A percentile compares a stretch with the other conserved stretches of the same genome.
Conservation (phyloP, 92 coral and sea anemone genomes). For the Porites evermanni region DNA sequence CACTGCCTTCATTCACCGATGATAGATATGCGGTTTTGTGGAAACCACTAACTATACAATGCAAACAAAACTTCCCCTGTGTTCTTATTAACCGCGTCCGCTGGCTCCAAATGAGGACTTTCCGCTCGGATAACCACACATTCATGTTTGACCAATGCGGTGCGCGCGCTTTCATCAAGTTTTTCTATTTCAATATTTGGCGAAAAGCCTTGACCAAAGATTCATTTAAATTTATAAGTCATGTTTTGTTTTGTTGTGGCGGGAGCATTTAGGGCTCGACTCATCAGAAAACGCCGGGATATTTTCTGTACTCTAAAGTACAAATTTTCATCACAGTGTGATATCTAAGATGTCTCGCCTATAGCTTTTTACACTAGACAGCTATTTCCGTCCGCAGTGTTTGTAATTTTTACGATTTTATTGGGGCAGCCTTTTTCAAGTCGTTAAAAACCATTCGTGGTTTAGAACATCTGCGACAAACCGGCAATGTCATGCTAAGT, state of each 20-base stretch:
- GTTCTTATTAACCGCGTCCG: conserved; percentile 70
- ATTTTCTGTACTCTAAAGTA: conserved; percentile 14
- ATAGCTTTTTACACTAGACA: conserved; percentile 11
- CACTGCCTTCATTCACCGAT: conserved; percentile 87
- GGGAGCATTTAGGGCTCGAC: conserved; percentile 27
- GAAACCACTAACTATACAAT: conserved; percentile 75
- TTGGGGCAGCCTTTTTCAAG: conserved; percentile 18
- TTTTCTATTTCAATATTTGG: conserved; percentile 82
- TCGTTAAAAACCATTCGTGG: conserved; percentile 42
- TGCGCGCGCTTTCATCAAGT: conserved; percentile 53
- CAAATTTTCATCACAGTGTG: conserved; percentile 36
- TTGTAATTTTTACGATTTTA: conserved; percentile 7
- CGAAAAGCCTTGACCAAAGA: conserved; percentile 87
- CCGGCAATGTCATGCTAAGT: conserved; percentile 27
- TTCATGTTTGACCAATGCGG: conserved; percentile 73
- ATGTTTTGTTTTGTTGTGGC: conserved; percentile 89
- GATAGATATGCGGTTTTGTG: conserved; percentile 93
- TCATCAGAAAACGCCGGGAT: conserved; percentile 14
- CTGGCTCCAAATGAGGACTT: conserved; percentile 66
- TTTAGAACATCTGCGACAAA: conserved; percentile 38
- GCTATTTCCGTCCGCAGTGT: conserved; percentile 26
- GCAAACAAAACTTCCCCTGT: conserved; percentile 79
- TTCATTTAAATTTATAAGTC: conserved; percentile 79
- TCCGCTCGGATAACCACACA: conserved; percentile 74
- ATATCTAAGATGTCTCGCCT: conserved; percentile 13